A percentile compares a stretch with the other conserved stretches of the same genome.
Conservation (phyloP, 2,888 invertebrate genomes). For the Empis stercorea region DNA sequence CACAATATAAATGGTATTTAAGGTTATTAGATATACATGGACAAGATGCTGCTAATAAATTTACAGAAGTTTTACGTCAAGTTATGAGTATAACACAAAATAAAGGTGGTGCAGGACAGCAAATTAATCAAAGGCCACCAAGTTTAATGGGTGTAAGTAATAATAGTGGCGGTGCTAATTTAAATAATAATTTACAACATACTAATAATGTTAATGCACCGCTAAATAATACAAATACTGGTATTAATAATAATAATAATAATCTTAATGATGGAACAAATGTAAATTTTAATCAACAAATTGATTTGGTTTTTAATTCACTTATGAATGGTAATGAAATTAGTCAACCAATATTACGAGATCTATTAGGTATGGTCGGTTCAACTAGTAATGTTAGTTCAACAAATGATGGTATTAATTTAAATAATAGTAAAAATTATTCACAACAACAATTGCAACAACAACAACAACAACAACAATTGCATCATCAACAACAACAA, state of each 20-base stretch:
- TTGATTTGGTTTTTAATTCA: slow-evolving; percentile 35
- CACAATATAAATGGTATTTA: slow-evolving; percentile 43
- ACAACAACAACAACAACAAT: slow-evolving; percentile 17
- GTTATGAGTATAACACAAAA: slow-evolving; percentile 28
- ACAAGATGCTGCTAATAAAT: slow-evolving; percentile 43
- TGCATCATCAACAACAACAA: slow-evolving; percentile 15
- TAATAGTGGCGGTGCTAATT: not conserved
- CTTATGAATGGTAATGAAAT: slow-evolving; percentile 34
- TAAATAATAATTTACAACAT: slow-evolving; percentile 12
- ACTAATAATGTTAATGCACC: slow-evolving; percentile 4
- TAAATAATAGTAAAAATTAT: slow-evolving; percentile 9
- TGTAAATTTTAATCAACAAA: slow-evolving; percentile 34
- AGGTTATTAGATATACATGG: slow-evolving; percentile 43
- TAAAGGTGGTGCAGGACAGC: slow-evolving; percentile 11
- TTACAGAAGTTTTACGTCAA: slow-evolving; percentile 36
- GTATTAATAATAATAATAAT: not conserved
- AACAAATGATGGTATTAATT: slow-evolving; percentile 7
- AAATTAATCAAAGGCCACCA: slow-evolving; percentile 14
- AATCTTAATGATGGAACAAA: slow-evolving; percentile 11
- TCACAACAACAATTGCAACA: slow-evolving; percentile 11
- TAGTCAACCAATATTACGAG: slow-evolving; percentile 32
- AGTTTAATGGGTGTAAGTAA: slow-evolving; percentile 11
- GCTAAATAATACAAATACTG: not conserved
- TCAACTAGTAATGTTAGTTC: slow-evolving; percentile 8
- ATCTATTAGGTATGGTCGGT: slow-evolving; percentile 31